These are phyloP conservation scores for Lepus americanus DNA, from an alignment of 2,113 vertebrate species.

Conservation along the genomic window DNA sequence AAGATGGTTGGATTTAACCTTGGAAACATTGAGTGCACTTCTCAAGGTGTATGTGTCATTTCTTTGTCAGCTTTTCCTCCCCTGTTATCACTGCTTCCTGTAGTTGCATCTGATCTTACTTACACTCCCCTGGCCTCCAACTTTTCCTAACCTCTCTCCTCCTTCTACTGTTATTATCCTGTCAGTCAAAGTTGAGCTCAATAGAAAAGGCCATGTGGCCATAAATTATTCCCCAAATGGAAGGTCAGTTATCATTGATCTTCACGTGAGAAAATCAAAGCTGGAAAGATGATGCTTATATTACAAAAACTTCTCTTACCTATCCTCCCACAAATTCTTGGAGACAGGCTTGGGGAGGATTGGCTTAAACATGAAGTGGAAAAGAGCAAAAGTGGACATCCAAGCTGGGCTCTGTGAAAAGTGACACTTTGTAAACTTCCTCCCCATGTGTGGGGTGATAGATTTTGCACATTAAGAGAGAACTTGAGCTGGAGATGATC, in stretches of 20 bases:
- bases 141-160: conserved; percentile 25
- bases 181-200: background rate
- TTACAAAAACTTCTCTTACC: background rate
- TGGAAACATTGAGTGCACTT: conserved; percentile 44
- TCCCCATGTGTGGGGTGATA: background rate
- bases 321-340: background rate
- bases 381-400: conserved; percentile 24
- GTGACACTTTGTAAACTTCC: conserved; percentile 26
- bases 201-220: conserved; percentile 40
- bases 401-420: background rate
- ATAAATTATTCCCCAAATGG: conserved; percentile 52
- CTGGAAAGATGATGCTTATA: conserved; percentile 51
- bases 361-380: background rate
- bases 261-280: conserved; percentile 55
- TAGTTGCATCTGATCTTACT: conserved; percentile 51
- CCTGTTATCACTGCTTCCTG: background rate
- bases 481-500: background rate
- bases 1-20: conserved; percentile 61
- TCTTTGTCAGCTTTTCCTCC: background rate
- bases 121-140: conserved; percentile 17
- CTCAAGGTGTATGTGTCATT: conserved; percentile 26
- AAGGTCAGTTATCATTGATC: conserved; percentile 63
- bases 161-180: conserved; percentile 36
- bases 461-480: conserved; percentile 9
- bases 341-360: conserved; percentile 13